A percentile compares a stretch with the other conserved stretches of the same genome.
phyloP scores from a whole-genome alignment of 2,797 vertebrate species.

The Paguma larvata region DNA sequence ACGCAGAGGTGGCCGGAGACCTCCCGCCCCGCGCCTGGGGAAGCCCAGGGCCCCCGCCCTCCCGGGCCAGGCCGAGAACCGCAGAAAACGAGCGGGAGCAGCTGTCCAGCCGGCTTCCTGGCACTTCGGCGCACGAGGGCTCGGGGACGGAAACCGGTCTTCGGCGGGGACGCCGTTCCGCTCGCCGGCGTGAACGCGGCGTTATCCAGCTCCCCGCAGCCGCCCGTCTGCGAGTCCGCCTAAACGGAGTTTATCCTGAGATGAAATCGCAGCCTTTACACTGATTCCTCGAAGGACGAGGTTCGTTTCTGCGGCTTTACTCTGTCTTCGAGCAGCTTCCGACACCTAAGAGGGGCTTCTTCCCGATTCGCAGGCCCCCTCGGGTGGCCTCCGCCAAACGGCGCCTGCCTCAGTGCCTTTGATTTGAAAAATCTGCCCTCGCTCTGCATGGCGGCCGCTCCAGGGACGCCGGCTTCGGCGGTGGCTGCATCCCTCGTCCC shows the following conservation, averaged over 20 bases:
- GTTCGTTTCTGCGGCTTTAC: slow-evolving; percentile 71
- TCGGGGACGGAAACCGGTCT: slow-evolving; percentile 39
- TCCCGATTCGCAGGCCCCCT: slow-evolving; percentile 63
- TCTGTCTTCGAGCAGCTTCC: slow-evolving; percentile 52
- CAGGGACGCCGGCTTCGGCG: slow-evolving; percentile 53
- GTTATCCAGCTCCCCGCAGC: slow-evolving; percentile 68
- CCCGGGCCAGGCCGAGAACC: fast-evolving
- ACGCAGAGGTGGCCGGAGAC: not conserved
- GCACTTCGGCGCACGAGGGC: not conserved
- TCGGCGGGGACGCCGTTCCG: not conserved
- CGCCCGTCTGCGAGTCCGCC: not conserved
- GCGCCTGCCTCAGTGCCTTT: not conserved
- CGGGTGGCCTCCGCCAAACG: slow-evolving; percentile 1
- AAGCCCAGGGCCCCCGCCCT: not conserved
- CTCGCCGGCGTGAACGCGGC: slow-evolving; percentile 35
- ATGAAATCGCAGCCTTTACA: slow-evolving; percentile 75
- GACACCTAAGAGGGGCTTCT: slow-evolving; percentile 66
- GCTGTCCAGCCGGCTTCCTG: not conserved
- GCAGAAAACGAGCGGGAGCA: not conserved
- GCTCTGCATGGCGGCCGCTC: not conserved
- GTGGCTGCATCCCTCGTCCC: slow-evolving; percentile 71
- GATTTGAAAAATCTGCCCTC: slow-evolving; percentile 18
- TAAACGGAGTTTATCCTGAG: slow-evolving; percentile 59
- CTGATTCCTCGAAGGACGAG: slow-evolving; percentile 83
- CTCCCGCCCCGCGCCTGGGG: not conserved